Base-by-base conservation (phyloP, 2,888 invertebrate genomes). In the Ophion obscuratus region DNA sequence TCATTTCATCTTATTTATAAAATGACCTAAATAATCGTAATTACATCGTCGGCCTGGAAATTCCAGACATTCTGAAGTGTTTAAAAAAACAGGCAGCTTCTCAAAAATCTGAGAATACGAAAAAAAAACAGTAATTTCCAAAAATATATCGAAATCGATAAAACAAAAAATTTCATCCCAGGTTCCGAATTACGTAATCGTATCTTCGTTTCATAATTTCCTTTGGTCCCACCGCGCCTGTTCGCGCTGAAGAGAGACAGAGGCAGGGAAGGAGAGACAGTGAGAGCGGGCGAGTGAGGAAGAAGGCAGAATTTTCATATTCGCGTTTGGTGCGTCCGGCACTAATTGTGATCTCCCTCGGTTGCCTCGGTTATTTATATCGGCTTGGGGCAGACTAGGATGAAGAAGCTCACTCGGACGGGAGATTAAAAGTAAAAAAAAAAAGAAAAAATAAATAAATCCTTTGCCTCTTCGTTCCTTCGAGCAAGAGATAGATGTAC, bases 401-500 rank as follows among this genome's bases (percentile, higher is more conserved):
- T 61, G 66, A 76, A 66, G 79, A 59, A 84, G 61, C 77, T 67
- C 27, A 47, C 53, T 66, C 57, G 64, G 9, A 17, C 24, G 36
- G 31, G 20, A 36, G 59, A 73, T 70, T 27, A 31, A 53, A 20
- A 70, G 17, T 3, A 70, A 27, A 44, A 70, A 27, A n/a, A n/a
- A 53, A 27, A 70, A 27, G 0, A 14, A 64, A 64, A 64, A 31
- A 64, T 31, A 64, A 27, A 64, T 1, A 27, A 64, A 24, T 68
- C 57, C n/a, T 53, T 53, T 47, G 59, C 24, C 27, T 61, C 57
- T 61, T 79, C 79, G 61, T 62, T 53, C 62, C 27, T 68, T n/a
- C 31, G 62, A 59, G 59, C 64, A 9, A n/a, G 74, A 74, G 81
- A 81, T 70, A 64, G 76, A 66, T 61, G 68, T 62, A 47, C 62